Conservation (phyloP, 1,140 invertebrate genomes). For the Papilio polytes region DNA sequence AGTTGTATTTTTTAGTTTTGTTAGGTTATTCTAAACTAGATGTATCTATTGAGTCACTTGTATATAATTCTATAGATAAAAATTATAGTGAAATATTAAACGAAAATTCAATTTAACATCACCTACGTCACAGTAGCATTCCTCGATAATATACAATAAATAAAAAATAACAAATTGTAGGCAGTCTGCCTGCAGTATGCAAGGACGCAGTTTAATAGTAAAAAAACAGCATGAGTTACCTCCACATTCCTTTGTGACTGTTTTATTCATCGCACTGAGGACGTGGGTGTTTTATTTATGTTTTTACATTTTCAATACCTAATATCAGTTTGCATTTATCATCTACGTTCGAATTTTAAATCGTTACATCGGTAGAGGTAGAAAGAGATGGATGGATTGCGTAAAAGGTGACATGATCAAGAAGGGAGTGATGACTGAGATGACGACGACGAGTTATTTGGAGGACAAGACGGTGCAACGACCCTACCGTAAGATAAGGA, state of each 20-base stretch:
- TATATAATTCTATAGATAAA: background rate
- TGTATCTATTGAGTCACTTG: too few relatives aligned
- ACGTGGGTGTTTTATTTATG: background rate
- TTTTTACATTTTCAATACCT: background rate
- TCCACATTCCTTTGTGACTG: slow-evolving; percentile 16
- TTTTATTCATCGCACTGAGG: background rate
- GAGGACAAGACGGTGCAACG: too few relatives aligned
- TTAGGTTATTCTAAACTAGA: too few relatives aligned
- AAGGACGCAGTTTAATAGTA: background rate
- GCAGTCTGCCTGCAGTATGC: background rate
- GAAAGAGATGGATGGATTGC: too few relatives aligned
- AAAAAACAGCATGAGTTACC: background rate
- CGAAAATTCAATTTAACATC: background rate
- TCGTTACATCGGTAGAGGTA: too few relatives aligned
- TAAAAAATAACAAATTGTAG: slow-evolving; percentile 5
- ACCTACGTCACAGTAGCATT: background rate
- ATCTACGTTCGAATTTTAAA: too few relatives aligned
- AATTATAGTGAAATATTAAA: background rate
- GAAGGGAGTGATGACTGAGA: too few relatives aligned
- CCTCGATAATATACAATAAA: background rate
- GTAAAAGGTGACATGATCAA: too few relatives aligned
- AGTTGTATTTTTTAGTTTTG: too few relatives aligned
- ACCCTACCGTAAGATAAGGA: too few relatives aligned
- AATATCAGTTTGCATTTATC: background rate
- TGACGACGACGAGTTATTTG: too few relatives aligned